Evolutionary conservation across 2,797 vertebrate species (phyloP).

Genomic region (Ataeniobius toweri): DNA sequence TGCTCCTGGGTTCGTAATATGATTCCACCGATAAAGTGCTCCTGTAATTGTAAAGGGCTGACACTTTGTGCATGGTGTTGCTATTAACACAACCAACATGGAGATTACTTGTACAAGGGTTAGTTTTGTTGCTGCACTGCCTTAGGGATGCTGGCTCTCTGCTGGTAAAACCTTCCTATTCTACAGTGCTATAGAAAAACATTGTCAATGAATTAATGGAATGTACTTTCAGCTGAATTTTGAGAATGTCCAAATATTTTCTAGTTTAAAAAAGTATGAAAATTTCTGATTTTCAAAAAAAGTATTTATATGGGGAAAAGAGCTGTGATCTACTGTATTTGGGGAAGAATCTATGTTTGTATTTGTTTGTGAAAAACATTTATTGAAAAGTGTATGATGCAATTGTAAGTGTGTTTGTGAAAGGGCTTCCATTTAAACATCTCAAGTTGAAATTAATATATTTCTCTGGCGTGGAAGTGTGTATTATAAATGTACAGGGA

Average conservation of each 20-base stretch:
- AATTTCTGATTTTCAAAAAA: background rate
- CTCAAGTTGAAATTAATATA: background rate
- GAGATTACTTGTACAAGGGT: conserved; percentile 8
- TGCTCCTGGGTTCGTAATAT: conserved; percentile 60
- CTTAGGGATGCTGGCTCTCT: conserved; percentile 32
- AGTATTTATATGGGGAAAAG: background rate
- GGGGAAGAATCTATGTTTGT: background rate
- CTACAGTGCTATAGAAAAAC: conserved; percentile 34
- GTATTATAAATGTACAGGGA: background rate
- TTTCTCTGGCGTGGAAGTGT: background rate
- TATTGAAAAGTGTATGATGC: background rate
- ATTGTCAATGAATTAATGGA: background rate
- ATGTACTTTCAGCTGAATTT: background rate
- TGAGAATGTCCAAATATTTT: background rate
- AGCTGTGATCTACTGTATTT: background rate
- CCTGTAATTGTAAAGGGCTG: conserved; percentile 62
- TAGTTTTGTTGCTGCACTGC: conserved; percentile 38
- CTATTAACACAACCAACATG: conserved; percentile 34
- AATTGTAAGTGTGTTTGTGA: background rate
- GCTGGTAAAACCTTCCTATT: conserved; percentile 41
- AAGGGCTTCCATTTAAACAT: background rate
- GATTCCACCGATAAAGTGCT: conserved; percentile 62
- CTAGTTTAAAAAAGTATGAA: background rate
- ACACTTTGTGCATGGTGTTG: conserved; percentile 48
- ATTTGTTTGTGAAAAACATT: background rate